Evolutionary conservation across 2,888 invertebrate genomes (phyloP).

Genomic region (Parnassius orleans): DNA sequence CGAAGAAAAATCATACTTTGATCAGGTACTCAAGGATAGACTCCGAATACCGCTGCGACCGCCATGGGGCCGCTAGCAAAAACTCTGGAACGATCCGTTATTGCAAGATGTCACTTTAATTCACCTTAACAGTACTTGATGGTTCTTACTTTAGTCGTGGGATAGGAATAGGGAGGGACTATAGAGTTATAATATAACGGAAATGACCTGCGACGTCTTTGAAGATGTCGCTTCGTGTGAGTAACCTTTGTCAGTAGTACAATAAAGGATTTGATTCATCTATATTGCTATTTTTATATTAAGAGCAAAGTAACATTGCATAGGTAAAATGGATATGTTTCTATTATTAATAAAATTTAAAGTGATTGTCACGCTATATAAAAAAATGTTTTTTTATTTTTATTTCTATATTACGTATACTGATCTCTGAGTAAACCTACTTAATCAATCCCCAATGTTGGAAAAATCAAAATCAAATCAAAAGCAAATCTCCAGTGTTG

Average conservation of each 20-base stretch:
- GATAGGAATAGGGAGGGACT: constrained; percentile 22
- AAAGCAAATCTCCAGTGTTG: too few relatives aligned
- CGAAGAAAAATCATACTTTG: constrained; percentile 19
- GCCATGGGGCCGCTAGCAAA: constrained; percentile 30
- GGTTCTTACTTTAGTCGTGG: constrained; percentile 35
- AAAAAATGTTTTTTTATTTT: too few relatives aligned
- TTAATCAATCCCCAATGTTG: too few relatives aligned
- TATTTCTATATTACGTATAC: too few relatives aligned
- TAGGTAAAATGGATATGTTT: constrained; percentile 10
- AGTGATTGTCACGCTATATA: too few relatives aligned
- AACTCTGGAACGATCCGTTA: constrained; percentile 44
- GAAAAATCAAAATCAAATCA: too few relatives aligned
- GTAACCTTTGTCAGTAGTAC: constrained; percentile 13
- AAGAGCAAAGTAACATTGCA: constrained; percentile 11
- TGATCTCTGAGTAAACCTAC: too few relatives aligned
- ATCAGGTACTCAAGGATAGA: constrained; percentile 29
- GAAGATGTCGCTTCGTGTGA: background rate
- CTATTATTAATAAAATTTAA: background rate
- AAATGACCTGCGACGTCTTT: constrained; percentile 19
- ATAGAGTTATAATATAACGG: constrained; percentile 22
- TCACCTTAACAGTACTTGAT: constrained; percentile 65
- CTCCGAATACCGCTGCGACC: constrained; percentile 25
- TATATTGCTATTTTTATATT: constrained; percentile 8
- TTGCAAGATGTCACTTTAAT: constrained; percentile 63
- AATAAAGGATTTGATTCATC: constrained; percentile 14